Percentiles rank a stretch among this genome's conserved stretches.
Conservation (phyloP, 2,888 invertebrate species). For the Apotomis capreana region DNA sequence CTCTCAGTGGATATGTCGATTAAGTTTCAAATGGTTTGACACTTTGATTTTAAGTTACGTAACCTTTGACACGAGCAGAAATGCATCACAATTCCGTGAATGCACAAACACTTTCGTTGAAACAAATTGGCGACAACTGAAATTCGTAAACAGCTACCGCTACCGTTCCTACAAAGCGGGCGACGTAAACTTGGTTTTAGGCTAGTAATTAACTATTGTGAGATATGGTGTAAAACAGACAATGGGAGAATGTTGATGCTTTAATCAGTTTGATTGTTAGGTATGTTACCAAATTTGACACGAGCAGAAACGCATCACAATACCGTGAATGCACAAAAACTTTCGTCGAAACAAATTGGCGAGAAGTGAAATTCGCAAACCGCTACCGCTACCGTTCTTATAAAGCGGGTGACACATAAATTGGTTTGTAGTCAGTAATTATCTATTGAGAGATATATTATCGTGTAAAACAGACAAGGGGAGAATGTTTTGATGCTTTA, state of each 20-base stretch:
- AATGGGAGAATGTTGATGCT: too few relatives aligned
- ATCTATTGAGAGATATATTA: not conserved
- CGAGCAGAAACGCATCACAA: not conserved
- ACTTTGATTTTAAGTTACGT: too few relatives aligned
- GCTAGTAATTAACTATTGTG: too few relatives aligned
- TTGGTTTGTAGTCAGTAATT: constrained; percentile 45
- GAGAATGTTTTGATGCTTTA: too few relatives aligned
- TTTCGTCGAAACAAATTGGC: constrained; percentile 34
- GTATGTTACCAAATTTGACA: too few relatives aligned
- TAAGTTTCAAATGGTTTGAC: too few relatives aligned
- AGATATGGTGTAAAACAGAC: too few relatives aligned
- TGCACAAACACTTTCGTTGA: constrained; percentile 35
- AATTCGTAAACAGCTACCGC: constrained; percentile 49
- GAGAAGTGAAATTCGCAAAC: constrained; percentile 35
- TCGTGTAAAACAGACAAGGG: not conserved
- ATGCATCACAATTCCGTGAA: constrained; percentile 20
- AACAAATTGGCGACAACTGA: constrained; percentile 34
- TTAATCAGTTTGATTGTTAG: too few relatives aligned
- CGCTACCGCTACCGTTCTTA: constrained; percentile 49
- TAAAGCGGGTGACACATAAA: constrained; percentile 45
- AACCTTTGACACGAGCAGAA: not conserved
- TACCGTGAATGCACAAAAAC: constrained; percentile 30
- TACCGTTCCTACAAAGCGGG: constrained; percentile 33
- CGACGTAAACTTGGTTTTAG: constrained; percentile 51
- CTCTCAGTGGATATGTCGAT: too few relatives aligned